Evolutionary conservation across 2,113 vertebrate genomes (phyloP).

Genomic region (Rhombomys opimus): DNA sequence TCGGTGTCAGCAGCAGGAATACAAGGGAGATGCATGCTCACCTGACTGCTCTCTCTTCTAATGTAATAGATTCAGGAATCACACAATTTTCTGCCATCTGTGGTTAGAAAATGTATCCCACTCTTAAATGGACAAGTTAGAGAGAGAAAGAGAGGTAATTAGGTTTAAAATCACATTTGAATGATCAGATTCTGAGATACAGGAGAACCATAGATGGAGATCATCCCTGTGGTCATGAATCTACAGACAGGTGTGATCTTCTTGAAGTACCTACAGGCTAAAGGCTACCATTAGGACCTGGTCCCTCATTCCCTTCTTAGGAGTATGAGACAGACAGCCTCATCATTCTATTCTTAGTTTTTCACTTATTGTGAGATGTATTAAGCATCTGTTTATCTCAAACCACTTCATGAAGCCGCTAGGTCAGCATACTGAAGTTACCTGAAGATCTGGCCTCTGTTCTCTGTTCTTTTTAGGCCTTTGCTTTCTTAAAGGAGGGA

Average conservation of each 20-base stretch:
- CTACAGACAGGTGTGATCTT: not conserved
- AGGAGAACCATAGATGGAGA: not conserved
- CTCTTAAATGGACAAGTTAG: not conserved
- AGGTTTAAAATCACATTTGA: not conserved
- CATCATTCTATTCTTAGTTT: not conserved
- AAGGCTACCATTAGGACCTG: not conserved
- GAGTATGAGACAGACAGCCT: not conserved
- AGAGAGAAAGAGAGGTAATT: not conserved
- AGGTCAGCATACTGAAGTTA: not conserved
- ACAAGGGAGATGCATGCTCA: not conserved
- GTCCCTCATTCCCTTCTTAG: not conserved
- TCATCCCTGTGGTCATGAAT: not conserved
- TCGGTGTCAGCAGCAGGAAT: not conserved
- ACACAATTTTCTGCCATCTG: not conserved
- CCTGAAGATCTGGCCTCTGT: not conserved
- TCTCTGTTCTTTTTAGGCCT: not conserved
- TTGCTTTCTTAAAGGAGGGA: not conserved
- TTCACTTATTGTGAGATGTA: not conserved
- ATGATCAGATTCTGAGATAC: not conserved
- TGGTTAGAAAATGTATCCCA: not conserved
- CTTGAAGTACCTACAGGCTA: not conserved
- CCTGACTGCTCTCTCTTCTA: no score
- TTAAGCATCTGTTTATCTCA: not conserved
- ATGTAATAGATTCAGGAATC: not conserved
- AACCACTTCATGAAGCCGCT: not conserved